Conservation (phyloP, 2,888 invertebrate genomes). For the Coenonympha arcania region DNA sequence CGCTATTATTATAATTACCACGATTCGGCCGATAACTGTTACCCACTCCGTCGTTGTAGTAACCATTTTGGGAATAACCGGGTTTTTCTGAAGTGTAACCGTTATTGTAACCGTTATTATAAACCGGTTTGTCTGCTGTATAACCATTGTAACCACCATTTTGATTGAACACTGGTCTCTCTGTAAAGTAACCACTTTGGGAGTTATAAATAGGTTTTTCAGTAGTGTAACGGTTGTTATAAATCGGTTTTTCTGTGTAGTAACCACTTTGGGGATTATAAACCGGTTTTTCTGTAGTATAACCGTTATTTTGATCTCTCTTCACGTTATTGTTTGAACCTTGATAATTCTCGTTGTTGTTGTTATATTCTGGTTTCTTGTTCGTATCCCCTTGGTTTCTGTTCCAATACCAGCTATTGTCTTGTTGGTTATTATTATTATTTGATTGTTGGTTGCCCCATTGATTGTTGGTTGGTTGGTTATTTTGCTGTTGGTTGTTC, state of each 20-base stretch:
- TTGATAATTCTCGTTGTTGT: not conserved
- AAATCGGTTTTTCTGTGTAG: not conserved
- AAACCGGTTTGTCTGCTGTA: conserved; percentile 15
- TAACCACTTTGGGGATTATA: not conserved
- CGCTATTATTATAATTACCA: not conserved
- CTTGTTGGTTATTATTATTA: not conserved
- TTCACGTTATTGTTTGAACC: not conserved
- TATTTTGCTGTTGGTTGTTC: not conserved
- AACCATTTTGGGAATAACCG: not conserved
- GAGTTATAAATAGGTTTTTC: not conserved
- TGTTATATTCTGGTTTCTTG: not conserved
- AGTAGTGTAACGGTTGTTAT: not conserved
- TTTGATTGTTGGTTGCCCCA: not conserved
- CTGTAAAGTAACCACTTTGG: not conserved
- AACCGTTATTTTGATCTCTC: conserved; percentile 1
- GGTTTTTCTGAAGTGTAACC: not conserved
- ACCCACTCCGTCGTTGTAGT: conserved; percentile 3
- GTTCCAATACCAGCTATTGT: conserved; percentile 3
- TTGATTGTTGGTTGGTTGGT: not conserved
- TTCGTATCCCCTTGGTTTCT: not conserved
- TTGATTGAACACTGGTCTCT: not conserved
- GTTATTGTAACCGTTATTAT: not conserved
- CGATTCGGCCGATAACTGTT: not conserved
- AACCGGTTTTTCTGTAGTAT: not conserved
- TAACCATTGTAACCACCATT: conserved; percentile 6